phyloP scores from a whole-genome alignment of 53 echinoderm and acorn worm genomes.

The Temnopleurus reevesii region DNA sequence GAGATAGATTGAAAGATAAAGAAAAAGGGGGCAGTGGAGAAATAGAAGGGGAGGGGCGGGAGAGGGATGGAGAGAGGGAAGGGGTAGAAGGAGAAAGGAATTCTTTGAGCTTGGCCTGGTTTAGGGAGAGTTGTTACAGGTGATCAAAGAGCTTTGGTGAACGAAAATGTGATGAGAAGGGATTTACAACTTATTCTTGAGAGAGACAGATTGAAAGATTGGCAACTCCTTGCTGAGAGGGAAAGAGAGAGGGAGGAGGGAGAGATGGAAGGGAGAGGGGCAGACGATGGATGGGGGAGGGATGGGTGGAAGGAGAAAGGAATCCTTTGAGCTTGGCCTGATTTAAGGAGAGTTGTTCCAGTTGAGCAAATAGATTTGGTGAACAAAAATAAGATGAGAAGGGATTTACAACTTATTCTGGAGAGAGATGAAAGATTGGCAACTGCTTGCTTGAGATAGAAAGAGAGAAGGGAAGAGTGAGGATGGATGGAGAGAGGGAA shows the following conservation, averaged over 20 bases:
- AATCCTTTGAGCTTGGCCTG: background rate
- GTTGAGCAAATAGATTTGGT: background rate
- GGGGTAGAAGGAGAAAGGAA: background rate
- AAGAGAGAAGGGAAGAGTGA: background rate
- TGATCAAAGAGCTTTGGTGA: constrained; percentile 11
- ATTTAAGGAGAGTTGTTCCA: background rate
- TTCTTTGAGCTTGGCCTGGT: constrained; percentile 1
- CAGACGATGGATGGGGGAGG: background rate
- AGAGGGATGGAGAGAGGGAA: background rate
- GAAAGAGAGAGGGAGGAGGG: background rate
- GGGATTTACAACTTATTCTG: too few species aligned
- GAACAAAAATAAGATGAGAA: background rate
- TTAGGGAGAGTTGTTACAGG: constrained; percentile 34
- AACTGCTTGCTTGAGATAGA: background rate
- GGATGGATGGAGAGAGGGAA: background rate
- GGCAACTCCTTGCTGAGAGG: background rate
- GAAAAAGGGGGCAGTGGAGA: background rate
- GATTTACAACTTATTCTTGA: background rate
- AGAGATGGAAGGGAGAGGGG: background rate
- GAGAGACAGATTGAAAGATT: background rate
- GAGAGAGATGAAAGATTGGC: background rate
- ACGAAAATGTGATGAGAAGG: constrained; percentile 28
- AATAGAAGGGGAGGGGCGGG: background rate
- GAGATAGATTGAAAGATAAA: background rate
- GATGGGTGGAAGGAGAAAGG: background rate